These are phyloP conservation scores for Apocrypta bakeri DNA, from an alignment of 1,140 invertebrate genomes.

Conservation along the genomic window DNA sequence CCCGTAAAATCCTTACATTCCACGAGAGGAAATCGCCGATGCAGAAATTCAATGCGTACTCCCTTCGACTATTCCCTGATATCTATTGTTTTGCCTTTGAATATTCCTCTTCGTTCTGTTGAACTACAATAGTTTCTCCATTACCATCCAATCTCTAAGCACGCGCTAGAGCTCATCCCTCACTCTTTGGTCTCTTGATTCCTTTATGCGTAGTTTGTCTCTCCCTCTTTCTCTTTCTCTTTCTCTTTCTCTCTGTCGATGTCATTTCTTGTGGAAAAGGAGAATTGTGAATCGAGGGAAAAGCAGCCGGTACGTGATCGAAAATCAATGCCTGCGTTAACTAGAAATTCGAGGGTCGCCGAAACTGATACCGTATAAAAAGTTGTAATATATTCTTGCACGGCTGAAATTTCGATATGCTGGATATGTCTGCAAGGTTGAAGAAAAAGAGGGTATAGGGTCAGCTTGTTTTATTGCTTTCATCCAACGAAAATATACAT, in stretches of 20 bases:
- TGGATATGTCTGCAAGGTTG: no score
- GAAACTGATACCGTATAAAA: background rate
- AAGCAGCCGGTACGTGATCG: background rate
- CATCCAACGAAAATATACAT: background rate
- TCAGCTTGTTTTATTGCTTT: background rate
- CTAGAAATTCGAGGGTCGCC: background rate
- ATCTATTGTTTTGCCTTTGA: slow-evolving; percentile 33
- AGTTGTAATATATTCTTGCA: background rate
- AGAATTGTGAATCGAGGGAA: background rate
- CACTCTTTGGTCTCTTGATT: slow-evolving; percentile 1
- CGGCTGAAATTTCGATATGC: background rate
- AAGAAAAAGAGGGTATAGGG: no score
- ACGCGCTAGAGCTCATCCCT: background rate
- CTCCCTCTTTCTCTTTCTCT: background rate
- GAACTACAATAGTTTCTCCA: background rate
- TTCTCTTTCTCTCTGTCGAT: background rate
- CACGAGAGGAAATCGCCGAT: background rate
- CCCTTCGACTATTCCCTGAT: background rate
- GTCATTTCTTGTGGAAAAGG: background rate
- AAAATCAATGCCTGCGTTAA: background rate
- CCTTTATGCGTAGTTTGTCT: background rate
- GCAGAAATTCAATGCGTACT: slow-evolving; percentile 20
- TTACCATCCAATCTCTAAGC: slow-evolving; percentile 17
- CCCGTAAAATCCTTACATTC: background rate
- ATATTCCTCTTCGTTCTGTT: slow-evolving; percentile 11